phyloP scores from a whole-genome alignment of 2,888 invertebrate species.

The Hydropsyche betteni region DNA sequence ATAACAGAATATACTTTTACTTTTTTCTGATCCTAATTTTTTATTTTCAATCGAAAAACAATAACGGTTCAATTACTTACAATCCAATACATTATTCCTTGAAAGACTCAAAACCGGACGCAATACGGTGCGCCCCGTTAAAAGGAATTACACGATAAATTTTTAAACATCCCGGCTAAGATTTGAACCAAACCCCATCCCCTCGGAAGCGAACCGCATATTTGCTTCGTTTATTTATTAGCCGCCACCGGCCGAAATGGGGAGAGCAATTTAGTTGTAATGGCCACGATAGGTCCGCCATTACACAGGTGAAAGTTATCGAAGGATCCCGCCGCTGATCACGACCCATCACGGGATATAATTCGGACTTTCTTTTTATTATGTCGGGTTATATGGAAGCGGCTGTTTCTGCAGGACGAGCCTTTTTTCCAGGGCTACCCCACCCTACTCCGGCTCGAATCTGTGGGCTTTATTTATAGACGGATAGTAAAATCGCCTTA shows the following conservation, averaged over 20 bases:
- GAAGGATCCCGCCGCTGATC: constrained; percentile 12
- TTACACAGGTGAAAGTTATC: constrained; percentile 33
- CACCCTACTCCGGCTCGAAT: neutral
- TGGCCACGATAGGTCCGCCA: constrained; percentile 25
- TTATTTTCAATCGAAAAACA: too few species aligned
- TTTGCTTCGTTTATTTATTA: constrained; percentile 27
- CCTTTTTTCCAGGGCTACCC: neutral
- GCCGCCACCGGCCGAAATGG: neutral
- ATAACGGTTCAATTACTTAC: too few species aligned
- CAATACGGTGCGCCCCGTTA: too few species aligned
- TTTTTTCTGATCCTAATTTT: too few species aligned
- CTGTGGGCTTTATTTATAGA: constrained; percentile 23
- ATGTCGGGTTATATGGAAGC: neutral
- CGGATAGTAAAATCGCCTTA: constrained; percentile 27
- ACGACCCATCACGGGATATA: constrained; percentile 26
- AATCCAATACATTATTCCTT: too few species aligned
- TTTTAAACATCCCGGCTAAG: too few species aligned
- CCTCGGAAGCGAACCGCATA: constrained; percentile 4
- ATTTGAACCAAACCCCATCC: neutral
- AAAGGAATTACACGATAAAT: too few species aligned
- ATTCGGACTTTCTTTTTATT: constrained; percentile 30
- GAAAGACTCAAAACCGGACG: too few species aligned
- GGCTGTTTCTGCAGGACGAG: too few species aligned
- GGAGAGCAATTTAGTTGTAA: constrained; percentile 26
- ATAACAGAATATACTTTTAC: too few species aligned